Base-by-base conservation (phyloP, 53 echinoderm and acorn worm genomes). In the Glandiceps talaboti region DNA sequence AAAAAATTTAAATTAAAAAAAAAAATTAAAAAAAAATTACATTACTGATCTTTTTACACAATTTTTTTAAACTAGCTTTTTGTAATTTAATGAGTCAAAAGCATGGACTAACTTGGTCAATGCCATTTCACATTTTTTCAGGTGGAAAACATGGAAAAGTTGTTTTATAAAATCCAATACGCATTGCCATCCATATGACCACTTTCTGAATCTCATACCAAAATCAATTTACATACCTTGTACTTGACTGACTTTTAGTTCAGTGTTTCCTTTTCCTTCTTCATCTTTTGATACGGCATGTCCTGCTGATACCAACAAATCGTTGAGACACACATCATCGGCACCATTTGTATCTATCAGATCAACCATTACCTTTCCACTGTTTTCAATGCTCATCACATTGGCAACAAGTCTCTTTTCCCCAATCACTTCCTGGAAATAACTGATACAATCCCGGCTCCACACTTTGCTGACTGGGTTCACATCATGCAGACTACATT, bases 271-370 rank as follows among this genome's bases (percentile, higher is more conserved):
- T 12, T 20, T 45, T 20, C 20, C 64, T 12, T 6, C 6, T 45
- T 12, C 64, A 45, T 45, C 64, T 12, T 20, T 31, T 10, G 79
- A 31, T 12, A 27, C 32, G 27, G 28, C 32, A 32, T 32, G 28
- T 78, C 32, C 32, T 26, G 27, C 27, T 32, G 26, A 31, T 25
- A 99, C 89, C 74, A 99, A 77, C 26, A 82, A 86, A 33, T 84
- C 91, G 26, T 87, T 86, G 1, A 99, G 91, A 31, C 87, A 90
- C 26, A 85, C 82, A 84, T 93, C 93, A 32, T 90, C 84, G 1
- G 88, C 90, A 1, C 88, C 90, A 29, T 87, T 84, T 1, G 99
- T 91, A 79, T 99, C 93, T 14, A 99, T 81, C 81, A 99, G 87
- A 29, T 85, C 86, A 30, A 99, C 74, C 27, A 32, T 31, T 32